Evolutionary conservation across 2,888 invertebrate species (phyloP), one percentile per base, ranked within the genome.

Genomic region (Hydraecia micacea): DNA sequence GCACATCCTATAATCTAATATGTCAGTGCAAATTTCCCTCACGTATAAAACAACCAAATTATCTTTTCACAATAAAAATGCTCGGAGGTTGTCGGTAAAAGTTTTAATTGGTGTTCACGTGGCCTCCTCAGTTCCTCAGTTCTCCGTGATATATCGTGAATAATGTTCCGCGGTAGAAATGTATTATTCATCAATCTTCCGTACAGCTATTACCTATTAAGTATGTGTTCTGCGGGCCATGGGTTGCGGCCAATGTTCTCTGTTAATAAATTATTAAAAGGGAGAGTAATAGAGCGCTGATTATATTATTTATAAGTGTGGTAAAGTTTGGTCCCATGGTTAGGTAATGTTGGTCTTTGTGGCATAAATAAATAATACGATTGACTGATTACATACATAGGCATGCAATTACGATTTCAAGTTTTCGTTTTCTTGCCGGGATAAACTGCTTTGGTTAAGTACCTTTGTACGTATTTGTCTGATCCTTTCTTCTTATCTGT

Each of bases 141-240:
- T 70, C 65, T 66, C 79, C 32, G 60, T 83, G 81, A 88, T 87
- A 88, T 73, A 77, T 81, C 79, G 83, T 87, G 86, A 88, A 88
- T 90, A 87, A 90, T 85, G 79, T 83, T 84, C 68, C 63, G 46
- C 49, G 58, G 75, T 78, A 69, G 80, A 83, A 80, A 90, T 90
- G 87, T 89, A 87, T 89, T 88, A 89, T 86, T 90, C 89, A 90
- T 89, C 86, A 89, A 89, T 89, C 89, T 87, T 83, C 83, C 79
- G 68, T 69, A 49, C 68, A 75, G 75, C 73, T 86, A 88, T 88
- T 86, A 85, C 77, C 78, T 82, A 83, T 87, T 83, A 82, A 85
- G 80, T 87, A 82, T 86, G 80, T 87, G 84, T 86, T 87, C 79
- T 88, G 80, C 55, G 83, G 84, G 79, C 74, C 71, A 81, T 81